Conservation (phyloP, 2,888 invertebrate species). For the Habroteleia sp. region DNA sequence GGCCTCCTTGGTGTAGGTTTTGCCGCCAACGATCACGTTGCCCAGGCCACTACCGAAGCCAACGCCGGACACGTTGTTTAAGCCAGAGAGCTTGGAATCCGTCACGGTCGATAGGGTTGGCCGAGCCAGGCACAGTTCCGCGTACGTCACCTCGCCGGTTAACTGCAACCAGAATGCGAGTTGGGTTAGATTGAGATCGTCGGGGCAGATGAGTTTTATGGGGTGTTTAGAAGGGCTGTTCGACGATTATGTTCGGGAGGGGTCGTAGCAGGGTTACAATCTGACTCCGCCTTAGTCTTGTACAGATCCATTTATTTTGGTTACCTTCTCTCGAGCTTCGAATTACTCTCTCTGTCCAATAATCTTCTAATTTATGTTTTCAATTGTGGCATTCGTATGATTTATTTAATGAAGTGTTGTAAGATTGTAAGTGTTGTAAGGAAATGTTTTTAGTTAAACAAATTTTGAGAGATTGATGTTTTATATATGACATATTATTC, state of each 20-base stretch:
- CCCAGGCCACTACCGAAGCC: constrained; percentile 75
- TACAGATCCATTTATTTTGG: constrained; percentile 12
- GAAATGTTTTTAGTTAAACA: too few relatives aligned
- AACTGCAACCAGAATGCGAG: constrained; percentile 71
- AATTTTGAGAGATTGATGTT: too few relatives aligned
- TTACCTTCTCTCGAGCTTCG: not conserved
- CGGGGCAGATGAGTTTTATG: constrained; percentile 15
- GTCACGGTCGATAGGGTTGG: constrained; percentile 82
- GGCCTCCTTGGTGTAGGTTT: constrained; percentile 85
- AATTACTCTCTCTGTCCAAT: not conserved
- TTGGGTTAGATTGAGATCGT: constrained; percentile 3
- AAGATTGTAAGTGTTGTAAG: too few relatives aligned
- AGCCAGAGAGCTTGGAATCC: constrained; percentile 59
- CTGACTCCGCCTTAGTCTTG: constrained; percentile 36
- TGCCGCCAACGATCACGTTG: constrained; percentile 79
- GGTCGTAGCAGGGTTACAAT: not conserved
- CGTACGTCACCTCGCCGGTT: constrained; percentile 84
- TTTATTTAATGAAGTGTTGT: too few relatives aligned
- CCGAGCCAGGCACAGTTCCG: constrained; percentile 83
- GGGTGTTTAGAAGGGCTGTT: constrained; percentile 23
- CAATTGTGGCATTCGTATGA: too few relatives aligned
- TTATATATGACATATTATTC: too few relatives aligned
- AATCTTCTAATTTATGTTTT: constrained; percentile 1
- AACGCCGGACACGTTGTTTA: constrained; percentile 74
- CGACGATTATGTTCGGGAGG: constrained; percentile 19